These are phyloP conservation scores for Hippocampus zosterae DNA, from an alignment of 2,113 vertebrate genomes.

Conservation along the genomic window DNA sequence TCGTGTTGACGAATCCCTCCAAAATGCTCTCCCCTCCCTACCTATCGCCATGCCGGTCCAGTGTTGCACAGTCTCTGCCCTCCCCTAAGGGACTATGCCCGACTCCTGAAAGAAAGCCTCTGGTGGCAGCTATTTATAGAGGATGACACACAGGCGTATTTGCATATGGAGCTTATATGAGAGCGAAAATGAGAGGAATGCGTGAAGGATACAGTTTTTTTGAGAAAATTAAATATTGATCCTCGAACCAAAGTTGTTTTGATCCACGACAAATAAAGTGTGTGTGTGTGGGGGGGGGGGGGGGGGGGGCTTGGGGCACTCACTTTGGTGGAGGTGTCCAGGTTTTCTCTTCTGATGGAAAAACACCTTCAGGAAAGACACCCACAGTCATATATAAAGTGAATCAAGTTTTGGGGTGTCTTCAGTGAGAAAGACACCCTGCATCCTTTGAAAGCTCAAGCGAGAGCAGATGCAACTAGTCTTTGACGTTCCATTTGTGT, in stretches of 20 bases:
- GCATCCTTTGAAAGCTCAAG: background rate
- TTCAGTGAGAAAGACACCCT: conserved; percentile 50
- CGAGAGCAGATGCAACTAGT: background rate
- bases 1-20: conserved; percentile 58
- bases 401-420: conserved; percentile 63
- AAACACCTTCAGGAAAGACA: conserved; percentile 54
- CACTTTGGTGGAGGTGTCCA: conserved; percentile 26
- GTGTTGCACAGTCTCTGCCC: conserved; percentile 43
- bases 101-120: conserved; percentile 68
- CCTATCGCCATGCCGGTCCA: conserved; percentile 60
- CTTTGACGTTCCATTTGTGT: background rate
- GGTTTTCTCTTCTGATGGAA: conserved; percentile 40
- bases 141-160: conserved; percentile 63
- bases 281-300: background rate
- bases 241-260: conserved; percentile 40
- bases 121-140: conserved; percentile 68
- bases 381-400: conserved; percentile 57
- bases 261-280: conserved; percentile 49
- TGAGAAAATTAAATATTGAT: conserved; percentile 43
- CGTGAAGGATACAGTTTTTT: conserved; percentile 52
- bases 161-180: conserved; percentile 67
- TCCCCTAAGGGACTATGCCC: conserved; percentile 53
- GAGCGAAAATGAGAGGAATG: conserved; percentile 46
- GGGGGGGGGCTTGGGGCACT: too few relatives aligned
- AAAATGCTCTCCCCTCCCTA: conserved; percentile 22